Percentiles rank a stretch among this genome's conserved stretches.
Evolutionary conservation across 2,888 invertebrate species (phyloP).

Genomic region (Drosophila pseudotalamancana): DNA sequence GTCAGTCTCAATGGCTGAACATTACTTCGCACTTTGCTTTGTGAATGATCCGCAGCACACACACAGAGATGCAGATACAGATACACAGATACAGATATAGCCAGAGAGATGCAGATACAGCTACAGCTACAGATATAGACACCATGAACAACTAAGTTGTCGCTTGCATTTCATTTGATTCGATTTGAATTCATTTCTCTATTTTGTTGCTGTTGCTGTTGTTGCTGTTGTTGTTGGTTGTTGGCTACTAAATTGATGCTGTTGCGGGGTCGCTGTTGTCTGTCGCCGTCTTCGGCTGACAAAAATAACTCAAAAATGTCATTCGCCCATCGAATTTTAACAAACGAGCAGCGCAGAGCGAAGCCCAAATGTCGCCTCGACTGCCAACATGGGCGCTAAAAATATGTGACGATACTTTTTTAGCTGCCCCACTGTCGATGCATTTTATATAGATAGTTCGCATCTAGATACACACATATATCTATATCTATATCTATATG

Average conservation of each 20-base stretch:
- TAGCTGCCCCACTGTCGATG: conserved; percentile 71
- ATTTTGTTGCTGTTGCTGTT: conserved; percentile 7
- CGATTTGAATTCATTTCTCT: conserved; percentile 31
- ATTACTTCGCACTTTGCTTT: conserved; percentile 39
- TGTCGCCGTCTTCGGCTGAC: conserved; percentile 59
- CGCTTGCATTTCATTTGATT: conserved; percentile 65
- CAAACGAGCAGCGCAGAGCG: conserved; percentile 66
- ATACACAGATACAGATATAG: background rate
- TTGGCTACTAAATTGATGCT: conserved; percentile 48
- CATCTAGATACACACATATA: conserved; percentile 47
- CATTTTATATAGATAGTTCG: conserved; percentile 70
- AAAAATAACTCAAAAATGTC: conserved; percentile 81
- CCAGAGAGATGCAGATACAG: background rate
- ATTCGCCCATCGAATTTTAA: conserved; percentile 82
- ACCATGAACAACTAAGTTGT: conserved; percentile 65
- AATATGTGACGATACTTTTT: conserved; percentile 71
- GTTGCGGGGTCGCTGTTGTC: conserved; percentile 39
- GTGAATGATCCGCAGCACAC: conserved; percentile 21
- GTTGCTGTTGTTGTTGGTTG: conserved; percentile 29
- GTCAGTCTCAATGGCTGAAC: conserved; percentile 16
- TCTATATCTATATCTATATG: conserved; percentile 9
- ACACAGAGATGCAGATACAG: background rate
- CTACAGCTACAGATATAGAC: conserved; percentile 27
- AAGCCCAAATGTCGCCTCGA: conserved; percentile 11
- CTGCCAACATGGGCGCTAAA: conserved; percentile 72